phyloP scores from a whole-genome alignment of 2,797 vertebrate species.

The Pelodytes ibericus region DNA sequence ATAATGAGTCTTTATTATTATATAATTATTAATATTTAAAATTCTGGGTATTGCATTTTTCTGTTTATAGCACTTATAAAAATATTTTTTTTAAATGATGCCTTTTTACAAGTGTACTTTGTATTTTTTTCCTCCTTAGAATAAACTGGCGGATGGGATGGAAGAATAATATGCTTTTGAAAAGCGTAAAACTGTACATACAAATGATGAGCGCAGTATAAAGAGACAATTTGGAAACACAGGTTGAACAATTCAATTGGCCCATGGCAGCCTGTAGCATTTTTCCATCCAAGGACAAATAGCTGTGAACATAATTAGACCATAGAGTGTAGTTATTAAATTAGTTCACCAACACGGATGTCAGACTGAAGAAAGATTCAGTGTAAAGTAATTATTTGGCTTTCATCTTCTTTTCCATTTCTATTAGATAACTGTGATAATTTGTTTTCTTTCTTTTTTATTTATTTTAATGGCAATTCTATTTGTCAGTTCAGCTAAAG shows the following conservation, averaged over 20 bases:
- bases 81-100: no score
- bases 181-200: background rate
- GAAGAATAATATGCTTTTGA: no score
- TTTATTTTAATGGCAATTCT: background rate
- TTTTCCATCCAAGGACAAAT: constrained; percentile 15
- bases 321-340: constrained; percentile 32
- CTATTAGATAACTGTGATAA: background rate
- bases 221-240: background rate
- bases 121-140: no score
- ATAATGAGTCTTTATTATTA: no score
- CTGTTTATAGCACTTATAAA: no score
- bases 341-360: constrained; percentile 17
- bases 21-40: no score
- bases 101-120: no score
- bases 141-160: no score
- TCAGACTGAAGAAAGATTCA: constrained; percentile 23
- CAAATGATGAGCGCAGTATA: background rate
- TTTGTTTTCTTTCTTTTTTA: constrained; percentile 2
- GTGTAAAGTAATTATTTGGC: constrained; percentile 38
- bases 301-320: constrained; percentile 27
- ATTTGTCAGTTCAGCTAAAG: background rate
- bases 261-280: constrained; percentile 12
- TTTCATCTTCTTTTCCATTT: constrained; percentile 20
- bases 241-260: constrained; percentile 18
- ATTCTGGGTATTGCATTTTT: no score